Evolutionary conservation across 2,797 vertebrate genomes (phyloP), one percentile per base, ranked within the genome.

Genomic region (Megalops cyprinoides): DNA sequence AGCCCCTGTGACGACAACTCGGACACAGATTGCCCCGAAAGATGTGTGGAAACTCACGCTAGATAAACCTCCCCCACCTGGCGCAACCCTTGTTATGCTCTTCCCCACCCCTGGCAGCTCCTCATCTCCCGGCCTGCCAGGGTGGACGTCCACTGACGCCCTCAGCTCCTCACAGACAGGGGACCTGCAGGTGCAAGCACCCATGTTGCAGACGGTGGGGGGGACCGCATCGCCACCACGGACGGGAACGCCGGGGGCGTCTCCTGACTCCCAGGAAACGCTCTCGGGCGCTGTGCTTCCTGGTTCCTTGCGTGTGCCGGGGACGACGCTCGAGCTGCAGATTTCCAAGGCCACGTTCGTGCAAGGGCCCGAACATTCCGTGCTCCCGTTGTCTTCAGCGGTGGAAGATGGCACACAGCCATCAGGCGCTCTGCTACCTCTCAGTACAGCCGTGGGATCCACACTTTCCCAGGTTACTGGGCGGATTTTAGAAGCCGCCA

Each of bases 31-130:
- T n/a, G 7, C 73, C 31, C 25, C 71, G 12, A 76, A 74, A 0
- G 87, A 87, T 10, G 18, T 85, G 25, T 94, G 92, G 90, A 91
- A 87, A n/a, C 60, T 95, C 4, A 88, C 88, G 6, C 84, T 94
- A 0, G 82, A 94, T 79, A 89, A 91, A 82, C 76, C 85, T 5
- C 88, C 90, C 0, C 87, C 90, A 77, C 88, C 91, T 20, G 90
- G 88, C 1, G 48, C 88, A 1, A 88, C 91, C 1, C 84, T 95
- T 1, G 88, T 95, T 0, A 78, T 95, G 80, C 84, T 93, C 75
- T 71, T 95, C 74, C 93, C 94, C 0, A 83, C 90, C 31, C 77
- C 86, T 55, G 56, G 86, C 10, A 23, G 28, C n/a, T 20, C 83
- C 3, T 82, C 85, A 77, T 75, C 15, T 8, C 39, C 71, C 0